Evolutionary conservation across 2,797 vertebrate genomes (phyloP).

Genomic region (Enteromius afrohamiltoni): DNA sequence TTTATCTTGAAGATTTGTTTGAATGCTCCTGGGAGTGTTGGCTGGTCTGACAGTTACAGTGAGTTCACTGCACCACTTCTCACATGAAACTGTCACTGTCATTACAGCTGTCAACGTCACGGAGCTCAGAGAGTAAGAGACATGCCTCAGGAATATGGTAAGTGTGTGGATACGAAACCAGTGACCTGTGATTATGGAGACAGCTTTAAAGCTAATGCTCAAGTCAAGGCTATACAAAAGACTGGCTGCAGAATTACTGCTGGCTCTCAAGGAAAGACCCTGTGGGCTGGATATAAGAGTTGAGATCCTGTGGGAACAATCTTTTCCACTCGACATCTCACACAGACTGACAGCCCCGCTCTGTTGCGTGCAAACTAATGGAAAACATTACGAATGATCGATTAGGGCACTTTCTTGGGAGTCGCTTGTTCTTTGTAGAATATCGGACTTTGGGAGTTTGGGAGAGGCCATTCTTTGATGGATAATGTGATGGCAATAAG

Average conservation of each 20-base stretch:
- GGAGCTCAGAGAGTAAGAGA: not conserved
- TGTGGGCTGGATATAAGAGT: constrained; percentile 5
- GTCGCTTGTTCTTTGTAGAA: constrained; percentile 6
- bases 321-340: constrained; percentile 21
- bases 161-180: not conserved
- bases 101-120: constrained; percentile 2
- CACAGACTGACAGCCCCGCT: constrained; percentile 10
- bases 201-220: constrained; percentile 5
- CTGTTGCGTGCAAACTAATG: constrained; percentile 24
- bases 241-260: not conserved
- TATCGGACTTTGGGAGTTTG: constrained; percentile 13
- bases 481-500: not conserved
- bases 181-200: constrained; percentile 25
- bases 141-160: not conserved
- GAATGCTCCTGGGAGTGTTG: not conserved
- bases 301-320: constrained; percentile 11
- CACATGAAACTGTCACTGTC: constrained; percentile 20
- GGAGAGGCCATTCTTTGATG: not conserved
- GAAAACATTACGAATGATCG: not conserved
- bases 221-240: not conserved
- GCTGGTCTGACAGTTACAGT: not conserved
- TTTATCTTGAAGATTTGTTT: not conserved
- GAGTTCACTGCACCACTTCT: not conserved
- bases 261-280: constrained; percentile 16
- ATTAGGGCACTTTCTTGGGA: constrained; percentile 23